Conservation (phyloP, 2,888 invertebrate species). For the Gordius sp. region DNA sequence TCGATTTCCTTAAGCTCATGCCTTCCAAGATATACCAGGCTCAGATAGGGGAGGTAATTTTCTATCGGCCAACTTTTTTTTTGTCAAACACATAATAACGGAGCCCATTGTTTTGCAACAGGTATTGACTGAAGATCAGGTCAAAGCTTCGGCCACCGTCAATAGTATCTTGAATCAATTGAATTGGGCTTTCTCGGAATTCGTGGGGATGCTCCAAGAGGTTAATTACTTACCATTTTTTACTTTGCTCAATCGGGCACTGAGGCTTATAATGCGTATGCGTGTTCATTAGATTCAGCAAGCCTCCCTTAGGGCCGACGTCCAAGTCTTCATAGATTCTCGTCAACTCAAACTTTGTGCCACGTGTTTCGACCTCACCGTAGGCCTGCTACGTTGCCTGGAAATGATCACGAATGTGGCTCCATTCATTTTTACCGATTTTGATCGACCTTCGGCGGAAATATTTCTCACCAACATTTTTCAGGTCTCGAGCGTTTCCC, state of each 20-base stretch:
- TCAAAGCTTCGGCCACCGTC: constrained; percentile 41
- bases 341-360: constrained; percentile 52
- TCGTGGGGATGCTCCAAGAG: constrained; percentile 55
- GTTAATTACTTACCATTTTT: constrained; percentile 26
- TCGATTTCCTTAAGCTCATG: constrained; percentile 27
- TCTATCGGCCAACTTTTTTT: not conserved
- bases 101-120: no score
- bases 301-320: constrained; percentile 35
- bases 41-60: constrained; percentile 5
- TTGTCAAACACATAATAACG: not conserved
- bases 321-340: constrained; percentile 39
- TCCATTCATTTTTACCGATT: constrained; percentile 18
- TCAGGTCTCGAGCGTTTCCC: no score
- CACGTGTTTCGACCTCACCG: constrained; percentile 53
- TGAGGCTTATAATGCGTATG: no score
- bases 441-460: constrained; percentile 7
- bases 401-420: constrained; percentile 48
- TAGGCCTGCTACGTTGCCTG: constrained; percentile 46
- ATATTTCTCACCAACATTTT: constrained; percentile 1
- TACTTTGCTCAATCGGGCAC: no score
- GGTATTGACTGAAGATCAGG: constrained; percentile 33
- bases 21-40: constrained; percentile 20
- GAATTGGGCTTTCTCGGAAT: constrained; percentile 65
- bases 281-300: constrained; percentile 42
- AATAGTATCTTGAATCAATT: constrained; percentile 52